Evolutionary conservation across 2,888 invertebrate genomes (phyloP), one percentile per base, ranked within the genome.

Genomic region (Scelioninae gen. 1): DNA sequence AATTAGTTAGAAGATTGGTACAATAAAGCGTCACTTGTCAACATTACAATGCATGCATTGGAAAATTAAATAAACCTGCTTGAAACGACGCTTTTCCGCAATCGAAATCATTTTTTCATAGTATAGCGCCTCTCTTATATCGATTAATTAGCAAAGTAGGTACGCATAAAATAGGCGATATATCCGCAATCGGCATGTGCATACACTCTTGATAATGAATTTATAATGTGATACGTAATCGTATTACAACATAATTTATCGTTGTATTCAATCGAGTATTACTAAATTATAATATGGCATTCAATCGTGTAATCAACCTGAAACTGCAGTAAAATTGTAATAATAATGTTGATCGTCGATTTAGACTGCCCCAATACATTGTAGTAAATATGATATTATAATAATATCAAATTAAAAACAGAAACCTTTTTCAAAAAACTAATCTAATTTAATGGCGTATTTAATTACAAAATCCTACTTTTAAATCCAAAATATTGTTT

Each of bases 171-270:
- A 72, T 51, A 53, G 13, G 55, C 72, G 29, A 56, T 69, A 58
- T 51, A 62, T 76, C 56, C 10, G 76, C 66, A 74, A 62, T 68
- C 68, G 47, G 45, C 55, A 68, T 63, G 55, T 65, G 65, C 65
- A 65, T n/a, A n/a, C 65, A 62, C 43, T 60, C 49, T 32, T 47
- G 66, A 69, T 76, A 79, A 79, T 72, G 72, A 79, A 79, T 79
- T 76, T 76, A 76, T 78, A 69, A 75, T 72, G 58, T 47, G 78
- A 78, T 68, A 74, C 76, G 49, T 71, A 82, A 78, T 79, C 83
- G 79, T 55, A 79, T 79, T 79, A 75, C 69, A 75, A 75, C 56
- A 78, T 69, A 83, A 77, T 83, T 83, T 75, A 83, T 75, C 78
- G 78, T 69, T 78, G 62, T 72, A 78, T 82, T 74, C 47, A 82